Evolutionary conservation across 2,113 vertebrate genomes (phyloP).

Genomic region (Megalops atlanticus): DNA sequence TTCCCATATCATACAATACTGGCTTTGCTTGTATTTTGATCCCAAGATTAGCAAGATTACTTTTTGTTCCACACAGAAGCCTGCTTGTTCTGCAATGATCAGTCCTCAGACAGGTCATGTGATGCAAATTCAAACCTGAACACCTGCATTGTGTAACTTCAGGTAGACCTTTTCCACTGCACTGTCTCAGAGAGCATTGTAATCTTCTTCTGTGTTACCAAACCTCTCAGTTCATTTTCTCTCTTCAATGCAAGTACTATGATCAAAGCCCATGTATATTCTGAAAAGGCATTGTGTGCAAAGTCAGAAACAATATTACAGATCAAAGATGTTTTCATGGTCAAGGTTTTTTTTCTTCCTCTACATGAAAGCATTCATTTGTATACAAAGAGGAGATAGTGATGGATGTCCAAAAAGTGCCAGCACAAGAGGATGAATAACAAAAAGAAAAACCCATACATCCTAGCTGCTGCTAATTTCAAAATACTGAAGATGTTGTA

Average conservation of each 20-base stretch:
- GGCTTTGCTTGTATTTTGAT: no score
- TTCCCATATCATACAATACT: no score
- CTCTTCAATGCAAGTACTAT: background rate
- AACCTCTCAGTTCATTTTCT: background rate
- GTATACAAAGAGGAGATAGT: background rate
- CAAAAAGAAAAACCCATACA: background rate
- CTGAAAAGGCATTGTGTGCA: background rate
- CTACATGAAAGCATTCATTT: background rate
- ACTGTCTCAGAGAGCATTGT: background rate
- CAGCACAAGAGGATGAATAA: background rate
- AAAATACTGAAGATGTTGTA: background rate
- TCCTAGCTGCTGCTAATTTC: background rate
- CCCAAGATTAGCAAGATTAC: no score
- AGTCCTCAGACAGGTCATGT: no score
- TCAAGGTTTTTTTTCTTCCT: background rate
- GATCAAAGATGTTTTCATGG: background rate
- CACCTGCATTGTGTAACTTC: background rate
- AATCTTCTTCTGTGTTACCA: background rate
- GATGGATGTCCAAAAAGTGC: background rate
- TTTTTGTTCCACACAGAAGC: no score
- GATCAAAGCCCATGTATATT: background rate
- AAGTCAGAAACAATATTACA: background rate
- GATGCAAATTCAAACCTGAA: background rate
- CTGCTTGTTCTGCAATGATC: no score
- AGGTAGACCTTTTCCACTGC: background rate